Evolutionary conservation across 92 coral and sea anemone species (phyloP).

Genomic region (Zoanthus sansibaricus): DNA sequence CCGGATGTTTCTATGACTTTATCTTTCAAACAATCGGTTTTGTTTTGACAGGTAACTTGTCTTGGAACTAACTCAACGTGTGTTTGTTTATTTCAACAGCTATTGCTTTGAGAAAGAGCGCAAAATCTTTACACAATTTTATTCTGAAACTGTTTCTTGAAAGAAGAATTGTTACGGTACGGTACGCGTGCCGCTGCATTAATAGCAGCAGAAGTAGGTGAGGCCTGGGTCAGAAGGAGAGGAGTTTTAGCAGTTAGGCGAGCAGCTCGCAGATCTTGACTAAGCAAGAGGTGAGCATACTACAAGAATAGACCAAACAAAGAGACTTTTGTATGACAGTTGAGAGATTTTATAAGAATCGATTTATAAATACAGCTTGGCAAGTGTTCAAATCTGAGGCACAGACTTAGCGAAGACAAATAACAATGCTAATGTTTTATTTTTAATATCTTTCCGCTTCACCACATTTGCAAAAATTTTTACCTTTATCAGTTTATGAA

Average conservation of each 20-base stretch:
- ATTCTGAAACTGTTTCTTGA: neutral
- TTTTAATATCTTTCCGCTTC: too few species aligned
- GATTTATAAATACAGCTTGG: too few species aligned
- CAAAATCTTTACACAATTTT: neutral
- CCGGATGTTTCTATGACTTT: slow-evolving; percentile 7
- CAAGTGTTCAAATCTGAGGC: too few species aligned
- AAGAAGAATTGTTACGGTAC: neutral
- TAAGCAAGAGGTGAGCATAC: neutral
- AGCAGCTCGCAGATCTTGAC: neutral
- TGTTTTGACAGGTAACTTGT: neutral
- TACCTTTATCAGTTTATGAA: too few species aligned
- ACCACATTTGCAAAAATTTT: too few species aligned
- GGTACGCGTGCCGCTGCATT: neutral
- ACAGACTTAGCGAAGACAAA: too few species aligned
- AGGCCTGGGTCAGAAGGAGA: neutral
- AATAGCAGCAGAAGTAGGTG: neutral
- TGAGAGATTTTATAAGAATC: too few species aligned
- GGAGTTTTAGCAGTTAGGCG: neutral
- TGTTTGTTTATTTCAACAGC: neutral
- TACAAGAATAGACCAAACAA: neutral
- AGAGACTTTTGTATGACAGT: too few species aligned
- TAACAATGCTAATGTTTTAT: too few species aligned
- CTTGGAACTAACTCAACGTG: neutral
- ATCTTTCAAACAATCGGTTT: neutral
- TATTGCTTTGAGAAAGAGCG: neutral